These are phyloP conservation scores for Mirounga angustirostris DNA, from an alignment of 2,113 vertebrate species.

Conservation along the genomic window DNA sequence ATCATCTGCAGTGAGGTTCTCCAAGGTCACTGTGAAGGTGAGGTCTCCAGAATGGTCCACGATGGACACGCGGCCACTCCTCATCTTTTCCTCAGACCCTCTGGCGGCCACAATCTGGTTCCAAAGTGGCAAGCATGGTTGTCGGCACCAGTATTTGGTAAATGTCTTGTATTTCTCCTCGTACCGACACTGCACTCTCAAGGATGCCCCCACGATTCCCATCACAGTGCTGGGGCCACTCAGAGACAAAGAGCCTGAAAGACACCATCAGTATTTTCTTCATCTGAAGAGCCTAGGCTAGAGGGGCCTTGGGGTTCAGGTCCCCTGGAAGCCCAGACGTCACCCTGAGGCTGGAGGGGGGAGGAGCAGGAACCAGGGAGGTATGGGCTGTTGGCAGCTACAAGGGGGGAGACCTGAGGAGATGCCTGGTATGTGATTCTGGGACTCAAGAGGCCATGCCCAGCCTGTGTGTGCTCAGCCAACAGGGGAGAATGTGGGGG, in stretches of 20 bases:
- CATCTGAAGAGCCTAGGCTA: background rate
- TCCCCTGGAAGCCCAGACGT: background rate
- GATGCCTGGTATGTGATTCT: background rate
- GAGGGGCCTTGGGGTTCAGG: rapidly evolving
- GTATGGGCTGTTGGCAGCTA: background rate
- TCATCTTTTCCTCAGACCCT: rapidly evolving
- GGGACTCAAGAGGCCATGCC: background rate
- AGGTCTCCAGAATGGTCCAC: background rate
- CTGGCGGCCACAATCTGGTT: background rate
- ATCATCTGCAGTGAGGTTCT: background rate
- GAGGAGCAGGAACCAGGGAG: background rate
- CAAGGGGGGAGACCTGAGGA: background rate
- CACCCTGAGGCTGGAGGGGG: background rate
- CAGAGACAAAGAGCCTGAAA: conserved; percentile 74
- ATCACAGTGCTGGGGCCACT: rapidly evolving
- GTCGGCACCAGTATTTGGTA: conserved; percentile 58
- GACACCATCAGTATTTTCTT: background rate
- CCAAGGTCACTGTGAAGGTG: conserved; percentile 72
- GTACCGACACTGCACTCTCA: conserved; percentile 54
- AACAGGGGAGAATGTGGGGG: background rate
- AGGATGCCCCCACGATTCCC: background rate
- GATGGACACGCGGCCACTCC: rapidly evolving
- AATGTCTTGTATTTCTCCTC: rapidly evolving
- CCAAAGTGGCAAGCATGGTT: rapidly evolving
- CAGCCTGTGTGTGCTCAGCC: background rate